These are phyloP conservation scores for Alloscopus bannaensis DNA, from an alignment of 2,888 invertebrate genomes.

Conservation along the genomic window DNA sequence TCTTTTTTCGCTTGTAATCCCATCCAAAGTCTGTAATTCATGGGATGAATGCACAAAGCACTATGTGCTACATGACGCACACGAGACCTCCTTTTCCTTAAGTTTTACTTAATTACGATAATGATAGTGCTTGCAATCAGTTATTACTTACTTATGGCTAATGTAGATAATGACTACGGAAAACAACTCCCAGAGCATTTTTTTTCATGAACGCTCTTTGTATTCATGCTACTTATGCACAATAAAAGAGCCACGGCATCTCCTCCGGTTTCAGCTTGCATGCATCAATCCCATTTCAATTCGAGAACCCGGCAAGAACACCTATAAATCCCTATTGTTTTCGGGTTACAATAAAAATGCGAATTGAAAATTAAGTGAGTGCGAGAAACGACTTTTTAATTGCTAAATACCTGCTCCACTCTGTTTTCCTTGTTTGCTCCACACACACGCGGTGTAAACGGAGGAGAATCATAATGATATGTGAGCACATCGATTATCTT, in stretches of 20 bases:
- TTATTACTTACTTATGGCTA: conserved; percentile 56
- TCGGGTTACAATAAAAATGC: conserved; percentile 29
- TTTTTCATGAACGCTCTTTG: not conserved
- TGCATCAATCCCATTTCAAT: conserved; percentile 31
- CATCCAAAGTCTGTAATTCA: conserved; percentile 33
- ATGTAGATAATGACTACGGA: conserved; percentile 23
- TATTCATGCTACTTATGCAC: not conserved
- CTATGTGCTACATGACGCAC: conserved; percentile 9
- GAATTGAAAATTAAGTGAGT: conserved; percentile 63
- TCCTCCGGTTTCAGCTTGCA: conserved; percentile 22
- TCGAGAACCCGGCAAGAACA: not conserved
- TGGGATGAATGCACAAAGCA: conserved; percentile 26
- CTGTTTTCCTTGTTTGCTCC: too few species aligned
- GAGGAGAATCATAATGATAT: conserved; percentile 31
- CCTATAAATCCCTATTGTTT: conserved; percentile 16
- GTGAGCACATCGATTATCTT: conserved; percentile 30
- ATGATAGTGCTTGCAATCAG: conserved; percentile 49
- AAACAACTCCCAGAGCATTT: conserved; percentile 20
- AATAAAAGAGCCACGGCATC: conserved; percentile 18
- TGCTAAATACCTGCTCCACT: conserved; percentile 53
- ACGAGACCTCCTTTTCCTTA: conserved; percentile 22
- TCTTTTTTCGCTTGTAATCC: conserved; percentile 20
- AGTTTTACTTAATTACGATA: conserved; percentile 55
- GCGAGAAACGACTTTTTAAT: conserved; percentile 65
- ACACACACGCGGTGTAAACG: too few species aligned